Evolutionary conservation across 2,888 invertebrate genomes (phyloP).

Genomic region (Caenorhabditis japonica): DNA sequence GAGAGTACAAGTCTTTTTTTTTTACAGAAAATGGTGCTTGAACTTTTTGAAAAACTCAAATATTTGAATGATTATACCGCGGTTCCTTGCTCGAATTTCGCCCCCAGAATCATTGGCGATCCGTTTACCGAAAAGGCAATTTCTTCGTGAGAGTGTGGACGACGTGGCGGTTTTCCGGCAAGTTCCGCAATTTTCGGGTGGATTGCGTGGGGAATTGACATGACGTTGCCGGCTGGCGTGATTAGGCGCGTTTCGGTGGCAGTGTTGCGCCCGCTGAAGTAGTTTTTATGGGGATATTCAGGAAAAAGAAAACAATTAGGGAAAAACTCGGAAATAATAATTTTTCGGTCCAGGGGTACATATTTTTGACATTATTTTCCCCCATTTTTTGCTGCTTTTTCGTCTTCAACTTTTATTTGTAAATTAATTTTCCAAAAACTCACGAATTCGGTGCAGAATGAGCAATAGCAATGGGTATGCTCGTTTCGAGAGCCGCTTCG

Average conservation of each 20-base stretch:
- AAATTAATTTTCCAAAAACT: no score
- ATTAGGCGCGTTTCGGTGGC: slow-evolving; percentile 22
- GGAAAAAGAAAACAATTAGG: no score
- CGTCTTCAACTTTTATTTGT: no score
- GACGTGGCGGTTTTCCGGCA: slow-evolving; percentile 17
- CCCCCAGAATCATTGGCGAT: slow-evolving; percentile 19
- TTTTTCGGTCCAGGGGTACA: not conserved
- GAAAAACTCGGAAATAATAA: not conserved
- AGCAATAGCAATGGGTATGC: slow-evolving; percentile 35
- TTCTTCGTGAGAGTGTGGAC: slow-evolving; percentile 8
- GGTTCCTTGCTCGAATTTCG: slow-evolving; percentile 2
- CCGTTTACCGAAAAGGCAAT: slow-evolving; percentile 41
- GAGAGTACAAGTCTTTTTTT: slow-evolving; percentile 7
- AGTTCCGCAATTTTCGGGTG: slow-evolving; percentile 4
- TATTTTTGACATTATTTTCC: not conserved
- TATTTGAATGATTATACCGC: slow-evolving; percentile 1
- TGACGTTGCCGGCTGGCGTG: slow-evolving; percentile 23
- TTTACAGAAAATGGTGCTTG: slow-evolving; percentile 2
- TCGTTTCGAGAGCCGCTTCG: slow-evolving; percentile 42
- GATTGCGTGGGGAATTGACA: slow-evolving; percentile 19
- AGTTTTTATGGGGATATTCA: no score
- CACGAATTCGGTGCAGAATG: slow-evolving; percentile 27
- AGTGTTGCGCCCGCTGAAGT: slow-evolving; percentile 32
- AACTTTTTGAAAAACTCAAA: slow-evolving; percentile 1
- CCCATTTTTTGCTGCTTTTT: no score